phyloP scores from a whole-genome alignment of 2,888 invertebrate species.

The Hydrotaea cyrtoneurina region DNA sequence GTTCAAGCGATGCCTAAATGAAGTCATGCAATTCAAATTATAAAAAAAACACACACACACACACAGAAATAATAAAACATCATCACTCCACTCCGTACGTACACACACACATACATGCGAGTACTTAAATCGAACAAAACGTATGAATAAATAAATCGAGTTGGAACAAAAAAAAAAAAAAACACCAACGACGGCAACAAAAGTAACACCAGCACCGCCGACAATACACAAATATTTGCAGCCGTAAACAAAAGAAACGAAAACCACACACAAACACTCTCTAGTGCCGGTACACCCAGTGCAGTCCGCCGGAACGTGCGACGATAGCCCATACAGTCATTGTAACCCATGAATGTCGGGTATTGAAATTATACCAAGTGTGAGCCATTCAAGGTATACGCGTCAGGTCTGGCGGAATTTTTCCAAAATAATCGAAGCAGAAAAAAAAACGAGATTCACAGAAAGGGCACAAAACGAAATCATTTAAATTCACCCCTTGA shows the following conservation, averaged over 20 bases:
- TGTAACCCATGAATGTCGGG: too few relatives aligned
- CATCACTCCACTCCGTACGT: background rate
- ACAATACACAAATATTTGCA: constrained; percentile 5
- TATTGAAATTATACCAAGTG: too few relatives aligned
- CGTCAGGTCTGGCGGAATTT: too few relatives aligned
- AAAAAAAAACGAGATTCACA: too few relatives aligned
- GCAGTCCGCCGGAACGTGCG: too few relatives aligned
- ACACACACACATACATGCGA: background rate
- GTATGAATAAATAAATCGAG: constrained; percentile 16
- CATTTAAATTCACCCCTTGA: too few relatives aligned
- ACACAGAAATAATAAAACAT: background rate
- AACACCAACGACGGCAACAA: background rate
- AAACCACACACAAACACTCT: background rate
- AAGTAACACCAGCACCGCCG: background rate
- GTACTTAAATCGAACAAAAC: constrained; percentile 13
- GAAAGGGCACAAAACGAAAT: too few relatives aligned
- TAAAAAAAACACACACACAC: background rate
- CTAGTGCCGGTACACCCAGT: background rate
- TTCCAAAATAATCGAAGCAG: too few relatives aligned
- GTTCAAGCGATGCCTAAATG: constrained; percentile 54
- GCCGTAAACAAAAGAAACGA: background rate
- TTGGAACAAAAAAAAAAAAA: background rate
- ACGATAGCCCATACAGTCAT: too few relatives aligned
- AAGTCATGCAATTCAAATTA: constrained; percentile 56
- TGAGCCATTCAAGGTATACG: too few relatives aligned